Evolutionary conservation across 1,140 invertebrate genomes (phyloP).

Genomic region (Drosophila orosa): DNA sequence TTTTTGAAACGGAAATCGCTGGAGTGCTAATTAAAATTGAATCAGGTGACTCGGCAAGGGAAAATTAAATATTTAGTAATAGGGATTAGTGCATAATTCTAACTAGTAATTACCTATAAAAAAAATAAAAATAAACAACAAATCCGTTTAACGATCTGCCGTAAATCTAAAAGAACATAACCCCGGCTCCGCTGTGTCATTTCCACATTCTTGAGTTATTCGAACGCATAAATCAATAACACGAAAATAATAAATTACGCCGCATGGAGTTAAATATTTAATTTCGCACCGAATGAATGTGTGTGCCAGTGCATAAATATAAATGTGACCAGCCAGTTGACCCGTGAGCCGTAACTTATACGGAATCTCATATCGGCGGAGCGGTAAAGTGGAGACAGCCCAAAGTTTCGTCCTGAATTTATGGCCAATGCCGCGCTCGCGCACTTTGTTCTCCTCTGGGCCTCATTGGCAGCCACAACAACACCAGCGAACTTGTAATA

Average conservation of each 20-base stretch:
- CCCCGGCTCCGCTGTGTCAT: background rate
- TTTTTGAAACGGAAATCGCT: constrained; percentile 55
- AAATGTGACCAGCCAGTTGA: constrained; percentile 64
- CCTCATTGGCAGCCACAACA: constrained; percentile 52
- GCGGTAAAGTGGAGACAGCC: background rate
- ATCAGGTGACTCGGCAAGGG: constrained; percentile 10
- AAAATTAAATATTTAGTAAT: constrained; percentile 2
- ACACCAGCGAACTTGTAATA: constrained; percentile 12
- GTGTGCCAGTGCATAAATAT: constrained; percentile 58
- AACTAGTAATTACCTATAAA: constrained; percentile 8
- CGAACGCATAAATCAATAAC: constrained; percentile 68
- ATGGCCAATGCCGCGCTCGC: constrained; percentile 70
- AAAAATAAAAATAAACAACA: constrained; percentile 8
- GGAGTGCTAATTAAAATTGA: constrained; percentile 51
- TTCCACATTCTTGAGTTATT: constrained; percentile 5
- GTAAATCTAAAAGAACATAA: constrained; percentile 22
- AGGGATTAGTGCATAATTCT: constrained; percentile 11
- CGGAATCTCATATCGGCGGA: background rate
- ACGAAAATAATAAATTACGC: constrained; percentile 50
- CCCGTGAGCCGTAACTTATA: constrained; percentile 48
- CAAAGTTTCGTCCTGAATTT: constrained; percentile 62
- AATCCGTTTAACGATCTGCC: constrained; percentile 15
- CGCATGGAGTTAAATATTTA: constrained; percentile 70
- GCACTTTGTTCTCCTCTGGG: constrained; percentile 68
- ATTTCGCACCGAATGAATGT: constrained; percentile 50